Evolutionary conservation across 2,797 vertebrate species (phyloP), one percentile per base, ranked within the genome.

Genomic region (Salmo trutta): DNA sequence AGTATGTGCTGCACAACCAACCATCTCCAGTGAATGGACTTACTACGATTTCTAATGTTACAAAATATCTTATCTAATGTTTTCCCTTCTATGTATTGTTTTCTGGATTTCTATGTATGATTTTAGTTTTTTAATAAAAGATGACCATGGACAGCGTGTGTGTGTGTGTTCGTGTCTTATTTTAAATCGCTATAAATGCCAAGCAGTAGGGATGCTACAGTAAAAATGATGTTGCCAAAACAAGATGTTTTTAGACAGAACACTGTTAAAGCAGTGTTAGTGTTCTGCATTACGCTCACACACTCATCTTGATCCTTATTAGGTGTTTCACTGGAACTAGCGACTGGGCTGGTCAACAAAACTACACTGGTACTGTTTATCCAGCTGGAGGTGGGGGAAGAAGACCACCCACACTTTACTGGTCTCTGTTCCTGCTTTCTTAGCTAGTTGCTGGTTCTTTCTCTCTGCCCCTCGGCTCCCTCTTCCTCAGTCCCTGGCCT

Each of bases 41-140:
- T 75, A 62, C 81, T 82, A 27, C 66, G 80, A 2, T 75, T 47
- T 52, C 68, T 73, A 31, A 84, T 89, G 84, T 92, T 88, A 85
- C 85, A 85, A n/a, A 83, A 70, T 74, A 36, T 73, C 5, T 77
- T 41, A 82, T 77, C 68, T 72, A 64, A 75, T 79, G 76, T 75
- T 33, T 76, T 74, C 47, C 76, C 62, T 4, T 71, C 66, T 79
- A 70, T 85, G 81, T 82, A 68, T 83, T 82, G 80, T 92, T 84
- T 79, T 56, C 82, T 81, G 80, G 75, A 80, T 86, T 87, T 86
- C 27, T 80, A 75, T 92, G 81, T 86, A 87, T 80, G 70, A 82
- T 87, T 83, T 83, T 76, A 80, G 36, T 91, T 93, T 94, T 92
- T 67, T 92, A 91, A 91, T 92, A 93, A 92, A 92, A 92, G 80